Evolutionary conservation across 2,797 vertebrate species (phyloP), one percentile per base, ranked within the genome.

Genomic region (Amniataba percoides): DNA sequence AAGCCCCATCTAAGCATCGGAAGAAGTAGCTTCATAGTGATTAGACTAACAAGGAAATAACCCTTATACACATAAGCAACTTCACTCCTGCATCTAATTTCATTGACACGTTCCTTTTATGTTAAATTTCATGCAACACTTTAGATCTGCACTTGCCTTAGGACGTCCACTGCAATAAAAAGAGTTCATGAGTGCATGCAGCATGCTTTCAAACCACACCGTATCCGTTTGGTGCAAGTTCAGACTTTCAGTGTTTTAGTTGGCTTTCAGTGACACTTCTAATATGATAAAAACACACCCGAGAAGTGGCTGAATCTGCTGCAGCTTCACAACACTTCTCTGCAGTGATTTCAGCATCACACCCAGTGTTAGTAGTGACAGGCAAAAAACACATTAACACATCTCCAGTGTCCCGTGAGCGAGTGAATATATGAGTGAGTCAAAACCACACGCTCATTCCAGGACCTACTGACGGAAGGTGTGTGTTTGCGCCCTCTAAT

Each of bases 381-480:
- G 56, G 75, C 78, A 80, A 74, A 46, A 74, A 80, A 1, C 43
- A 31, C 12, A 12, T 5, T 39, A 60, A 23, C 66, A 77, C 74
- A 25, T 18, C 69, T 31, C 60, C 73, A 65, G 45, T 58, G 49
- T 61, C 60, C 74, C 39, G 69, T 80, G 83, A 75, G 56, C 74
- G 60, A 61, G 77, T 87, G 82, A 84, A 80, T 55, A 75, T 72
- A 82, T 70, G 82, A 91, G 94, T 68, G 79, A 88, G 83, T 92
- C 76, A 85, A 85, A 87, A 69, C 43, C 40, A 23, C 81, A 81
- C 91, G 66, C 72, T 21, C 88, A 90, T 85, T 89, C 80, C 91
- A 65, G 66, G 77, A 93, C 93, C 93, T 94, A 93, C 95, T 94
- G 91, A 91, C 42, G 57, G 82, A 86, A 76, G 7, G 65, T 75